Base-by-base conservation (phyloP, 2,113 vertebrate genomes). In the Ceyx melanurus region DNA sequence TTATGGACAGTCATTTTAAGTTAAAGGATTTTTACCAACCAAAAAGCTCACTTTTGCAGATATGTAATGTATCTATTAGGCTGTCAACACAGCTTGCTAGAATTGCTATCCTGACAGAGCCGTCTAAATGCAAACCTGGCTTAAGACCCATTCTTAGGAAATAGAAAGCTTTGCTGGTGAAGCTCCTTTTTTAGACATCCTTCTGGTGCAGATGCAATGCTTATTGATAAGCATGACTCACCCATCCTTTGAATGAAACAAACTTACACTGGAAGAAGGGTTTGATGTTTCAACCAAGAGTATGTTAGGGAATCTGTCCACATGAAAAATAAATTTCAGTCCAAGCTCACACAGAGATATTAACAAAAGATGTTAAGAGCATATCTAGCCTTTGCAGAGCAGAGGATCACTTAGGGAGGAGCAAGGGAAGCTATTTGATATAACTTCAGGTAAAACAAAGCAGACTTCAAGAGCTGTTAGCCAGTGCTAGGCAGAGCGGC, bases 381-480 rank as follows among this genome's bases (percentile, higher is more conserved):
- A 74, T 43, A 71, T 77, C 46, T 60, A 72, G 58, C 14, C 21
- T 56, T 15, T 67, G 56, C 11, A 67, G 82, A 80, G 56, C 46
- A 75, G 42, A 86, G 40, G 43, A 78, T 86, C 68, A 33, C 74
- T n/a, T n/a, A 10, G 16, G 48, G 51, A 81, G 61, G 60, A 35
- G 19, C 48, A 73, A 33, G 33, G 35, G 35, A 82, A 83, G 75
- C 10, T 73, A 19, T 79, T 40, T 71, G 85, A 86, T 82, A 89
- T 89, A 94, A 91, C 29, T 78, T 71, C 57, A 92, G 79, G 85
- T 92, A 79, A 96, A 91, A 89, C 60, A 91, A 93, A 95, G 76
- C 82, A 94, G 85, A 91, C 20, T 66, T 68, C 72, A 85, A 80
- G 60, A 92, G 72, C 79, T 56, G 61, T 88, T 75, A 95, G 75